Evolutionary conservation across 2,888 invertebrate species (phyloP), one percentile per base, ranked within the genome.

Genomic region (Linnaemya tessellans): DNA sequence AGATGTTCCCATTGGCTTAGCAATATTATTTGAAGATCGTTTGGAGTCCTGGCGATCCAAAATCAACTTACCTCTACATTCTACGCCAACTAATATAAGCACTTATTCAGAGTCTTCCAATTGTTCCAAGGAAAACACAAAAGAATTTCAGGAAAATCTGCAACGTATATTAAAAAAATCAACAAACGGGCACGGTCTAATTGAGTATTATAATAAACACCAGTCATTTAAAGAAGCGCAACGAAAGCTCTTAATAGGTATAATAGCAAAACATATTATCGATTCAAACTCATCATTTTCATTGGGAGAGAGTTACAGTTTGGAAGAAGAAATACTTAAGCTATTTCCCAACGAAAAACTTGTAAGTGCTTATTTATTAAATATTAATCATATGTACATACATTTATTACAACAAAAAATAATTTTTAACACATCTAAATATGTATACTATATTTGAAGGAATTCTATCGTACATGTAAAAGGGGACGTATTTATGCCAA

Each of bases 21-120:
- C 54, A 25, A 70, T 70, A 56, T 15, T 70, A 10, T 68, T 68
- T 54, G 68, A 68, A 20, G 38, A 68, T 68, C 43, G 20, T 68
- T 68, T 41, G 15, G 70, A 70, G 54, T 56, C 70, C 20, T 56
- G 70, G 70, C 13, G 56, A 41, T 41, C n/a, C 3, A 51, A 70
- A 56, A 70, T 70, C 3, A 56, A 56, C 2, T 25, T n/a, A 22
- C 41, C 70, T n/a, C n/a, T 68, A n/a, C 11, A 10, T 64, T 22
- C 22, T 15, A 64, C 9, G 22, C 22, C 15, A 18, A 38, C 35
- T 0, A 68, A 35, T 51, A 18, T 35, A 7, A 68, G 15, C 11
- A 1, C 30, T 1, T 18, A 38, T 4, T 54, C 68, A 38, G 68
- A 54, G 11, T 3, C 22, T 22, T 54, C 20, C 0, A 20, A 10